A percentile compares a stretch with the other conserved stretches of the same genome.
Evolutionary conservation across 2,797 vertebrate species (phyloP).

Genomic region (Kryptopterus vitreolus): DNA sequence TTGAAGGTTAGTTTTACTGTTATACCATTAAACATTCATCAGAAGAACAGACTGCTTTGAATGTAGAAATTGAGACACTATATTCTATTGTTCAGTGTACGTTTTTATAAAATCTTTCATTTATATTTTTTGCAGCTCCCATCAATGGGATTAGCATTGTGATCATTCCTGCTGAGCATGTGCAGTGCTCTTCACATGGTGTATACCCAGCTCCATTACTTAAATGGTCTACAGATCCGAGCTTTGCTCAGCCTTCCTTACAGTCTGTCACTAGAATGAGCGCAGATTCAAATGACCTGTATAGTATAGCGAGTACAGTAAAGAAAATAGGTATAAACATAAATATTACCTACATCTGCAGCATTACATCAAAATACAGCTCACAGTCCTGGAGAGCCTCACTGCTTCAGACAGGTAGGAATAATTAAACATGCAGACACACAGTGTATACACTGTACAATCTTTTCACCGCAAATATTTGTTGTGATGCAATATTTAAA

Average conservation of each 20-base stretch:
- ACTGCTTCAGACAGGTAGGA: conserved; percentile 54
- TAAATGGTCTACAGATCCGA: conserved; percentile 52
- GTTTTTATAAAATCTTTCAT: not conserved
- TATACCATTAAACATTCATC: not conserved
- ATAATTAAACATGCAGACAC: not conserved
- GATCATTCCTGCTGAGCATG: conserved; percentile 9
- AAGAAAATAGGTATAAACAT: conserved; percentile 25
- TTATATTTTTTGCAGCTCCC: conserved; percentile 47
- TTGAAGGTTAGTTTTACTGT: conserved; percentile 65
- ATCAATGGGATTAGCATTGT: conserved; percentile 49
- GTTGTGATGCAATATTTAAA: not conserved
- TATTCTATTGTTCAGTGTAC: not conserved
- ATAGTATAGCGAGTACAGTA: conserved; percentile 45
- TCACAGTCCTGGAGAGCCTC: conserved; percentile 52
- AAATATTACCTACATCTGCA: conserved; percentile 53
- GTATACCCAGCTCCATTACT: conserved; percentile 57
- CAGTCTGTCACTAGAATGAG: conserved; percentile 38
- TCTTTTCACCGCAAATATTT: not conserved
- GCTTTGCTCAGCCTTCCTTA: not conserved
- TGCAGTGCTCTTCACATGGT: conserved; percentile 50
- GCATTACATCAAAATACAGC: conserved; percentile 49
- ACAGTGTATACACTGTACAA: not conserved
- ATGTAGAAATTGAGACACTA: not conserved
- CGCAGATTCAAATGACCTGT: conserved; percentile 40
- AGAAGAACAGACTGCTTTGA: not conserved